A percentile compares a stretch with the other conserved stretches of the same genome.
Conservation (phyloP, 1,140 invertebrate species). For the Lucilia sericata region DNA sequence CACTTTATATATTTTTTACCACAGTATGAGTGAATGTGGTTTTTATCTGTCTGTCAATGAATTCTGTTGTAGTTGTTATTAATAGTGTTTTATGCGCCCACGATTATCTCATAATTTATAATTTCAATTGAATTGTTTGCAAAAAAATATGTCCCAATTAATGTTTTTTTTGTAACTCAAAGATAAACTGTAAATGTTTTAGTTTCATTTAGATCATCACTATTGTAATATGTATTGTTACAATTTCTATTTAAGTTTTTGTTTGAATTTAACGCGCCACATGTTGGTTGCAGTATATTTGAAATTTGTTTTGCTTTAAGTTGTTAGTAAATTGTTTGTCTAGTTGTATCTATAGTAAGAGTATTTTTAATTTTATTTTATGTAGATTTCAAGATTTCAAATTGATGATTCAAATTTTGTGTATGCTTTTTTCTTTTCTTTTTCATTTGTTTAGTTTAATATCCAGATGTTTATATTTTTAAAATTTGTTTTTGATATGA, state of each 20-base stretch:
- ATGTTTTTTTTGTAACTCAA: not conserved
- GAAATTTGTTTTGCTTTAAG: not conserved
- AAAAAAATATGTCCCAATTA: constrained; percentile 9
- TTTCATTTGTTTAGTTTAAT: not conserved
- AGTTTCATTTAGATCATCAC: not conserved
- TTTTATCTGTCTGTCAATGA: not conserved
- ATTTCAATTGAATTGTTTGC: constrained; percentile 6
- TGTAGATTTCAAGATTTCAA: constrained; percentile 2
- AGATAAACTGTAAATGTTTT: not conserved
- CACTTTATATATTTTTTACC: not conserved
- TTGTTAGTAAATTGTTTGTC: not conserved
- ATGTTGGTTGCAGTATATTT: not conserved
- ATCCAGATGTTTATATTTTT: constrained; percentile 35
- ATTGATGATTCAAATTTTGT: constrained; percentile 29
- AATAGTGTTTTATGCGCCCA: not conserved
- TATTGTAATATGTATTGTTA: not conserved
- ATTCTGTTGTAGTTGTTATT: not conserved
- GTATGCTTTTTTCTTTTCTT: not conserved
- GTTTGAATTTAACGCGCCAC: not conserved
- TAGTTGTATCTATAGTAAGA: not conserved
- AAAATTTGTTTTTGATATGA: not conserved
- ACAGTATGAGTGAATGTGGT: not conserved
- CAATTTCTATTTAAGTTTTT: not conserved
- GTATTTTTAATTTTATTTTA: not conserved
- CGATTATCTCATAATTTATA: constrained; percentile 24